Conservation (phyloP, 2,113 vertebrate species). For the Colaptes auratus region DNA sequence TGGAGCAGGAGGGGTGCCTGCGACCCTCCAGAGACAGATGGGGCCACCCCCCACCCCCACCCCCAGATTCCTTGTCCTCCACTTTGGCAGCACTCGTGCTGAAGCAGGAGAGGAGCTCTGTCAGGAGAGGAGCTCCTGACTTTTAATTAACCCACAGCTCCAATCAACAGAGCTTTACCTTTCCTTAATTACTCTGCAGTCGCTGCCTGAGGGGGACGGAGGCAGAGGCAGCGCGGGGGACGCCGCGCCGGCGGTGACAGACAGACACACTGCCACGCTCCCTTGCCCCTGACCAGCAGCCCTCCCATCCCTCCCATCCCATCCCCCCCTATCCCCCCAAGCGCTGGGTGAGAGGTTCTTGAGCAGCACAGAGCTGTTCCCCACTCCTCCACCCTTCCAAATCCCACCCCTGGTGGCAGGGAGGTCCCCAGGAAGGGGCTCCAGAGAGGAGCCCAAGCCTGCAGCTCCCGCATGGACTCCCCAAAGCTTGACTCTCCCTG, state of each 20-base stretch:
- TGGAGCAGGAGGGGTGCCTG: neutral
- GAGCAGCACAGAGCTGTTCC: neutral
- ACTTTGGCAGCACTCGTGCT: rapidly evolving
- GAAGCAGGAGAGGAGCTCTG: neutral
- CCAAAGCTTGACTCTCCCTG: neutral
- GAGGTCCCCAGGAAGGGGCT: rapidly evolving
- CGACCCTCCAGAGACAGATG: rapidly evolving
- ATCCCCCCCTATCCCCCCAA: neutral
- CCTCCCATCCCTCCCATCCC: rapidly evolving
- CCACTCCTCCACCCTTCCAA: neutral
- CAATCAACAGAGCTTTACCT: neutral
- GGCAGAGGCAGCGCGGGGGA: neutral
- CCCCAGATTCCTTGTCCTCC: rapidly evolving
- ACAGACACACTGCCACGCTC: rapidly evolving
- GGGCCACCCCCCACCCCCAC: too few relatives aligned
- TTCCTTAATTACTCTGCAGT: neutral
- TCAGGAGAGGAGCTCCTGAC: neutral
- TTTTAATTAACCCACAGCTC: neutral
- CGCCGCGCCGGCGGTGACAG: neutral
- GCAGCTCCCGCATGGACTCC: rapidly evolving
- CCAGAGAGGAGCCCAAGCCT: rapidly evolving
- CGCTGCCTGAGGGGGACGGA: neutral
- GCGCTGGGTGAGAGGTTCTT: neutral
- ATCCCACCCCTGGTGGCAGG: rapidly evolving
- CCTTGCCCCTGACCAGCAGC: neutral